A percentile compares a stretch with the other conserved stretches of the same genome.
These are phyloP conservation scores for Marronus borbonicus DNA, from an alignment of 2,888 invertebrate species.

Conservation along the genomic window DNA sequence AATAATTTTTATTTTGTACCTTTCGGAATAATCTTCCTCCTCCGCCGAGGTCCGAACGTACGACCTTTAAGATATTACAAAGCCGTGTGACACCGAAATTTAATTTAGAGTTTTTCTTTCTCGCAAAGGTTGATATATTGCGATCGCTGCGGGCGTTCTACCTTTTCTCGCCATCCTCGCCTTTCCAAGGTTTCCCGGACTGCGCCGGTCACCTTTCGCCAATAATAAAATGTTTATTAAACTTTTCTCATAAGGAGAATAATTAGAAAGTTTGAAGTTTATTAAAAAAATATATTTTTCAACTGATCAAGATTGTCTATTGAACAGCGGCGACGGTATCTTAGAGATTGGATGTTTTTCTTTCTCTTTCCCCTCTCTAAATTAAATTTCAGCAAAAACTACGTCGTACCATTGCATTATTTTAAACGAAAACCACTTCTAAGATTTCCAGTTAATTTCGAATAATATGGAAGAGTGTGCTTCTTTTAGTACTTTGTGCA, in stretches of 20 bases:
- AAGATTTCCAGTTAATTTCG: no score
- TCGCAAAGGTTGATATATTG: conserved; percentile 30
- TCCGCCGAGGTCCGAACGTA: neutral
- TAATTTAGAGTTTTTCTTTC: conserved; percentile 43
- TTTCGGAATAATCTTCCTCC: conserved; percentile 17
- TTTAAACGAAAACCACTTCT: no score
- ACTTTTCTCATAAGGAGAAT: conserved; percentile 17
- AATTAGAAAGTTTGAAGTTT: neutral
- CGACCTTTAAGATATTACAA: conserved; percentile 34
- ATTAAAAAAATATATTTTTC: neutral
- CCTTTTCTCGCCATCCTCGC: neutral
- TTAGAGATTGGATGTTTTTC: no score
- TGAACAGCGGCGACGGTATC: no score
- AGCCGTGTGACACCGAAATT: conserved; percentile 24
- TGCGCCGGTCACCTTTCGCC: neutral
- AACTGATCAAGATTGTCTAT: neutral
- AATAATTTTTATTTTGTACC: conserved; percentile 45
- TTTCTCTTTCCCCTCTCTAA: no score
- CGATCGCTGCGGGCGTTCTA: neutral
- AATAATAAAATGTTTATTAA: conserved; percentile 24
- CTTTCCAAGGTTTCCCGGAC: neutral
- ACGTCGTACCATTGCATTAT: no score
- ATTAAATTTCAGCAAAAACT: no score
- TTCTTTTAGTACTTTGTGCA: no score
- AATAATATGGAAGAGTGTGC: no score